Percentiles rank a stretch among this genome's conserved stretches.
These are phyloP conservation scores for Aporophyla lueneburgensis DNA, from an alignment of 2,888 invertebrate genomes.

Conservation along the genomic window DNA sequence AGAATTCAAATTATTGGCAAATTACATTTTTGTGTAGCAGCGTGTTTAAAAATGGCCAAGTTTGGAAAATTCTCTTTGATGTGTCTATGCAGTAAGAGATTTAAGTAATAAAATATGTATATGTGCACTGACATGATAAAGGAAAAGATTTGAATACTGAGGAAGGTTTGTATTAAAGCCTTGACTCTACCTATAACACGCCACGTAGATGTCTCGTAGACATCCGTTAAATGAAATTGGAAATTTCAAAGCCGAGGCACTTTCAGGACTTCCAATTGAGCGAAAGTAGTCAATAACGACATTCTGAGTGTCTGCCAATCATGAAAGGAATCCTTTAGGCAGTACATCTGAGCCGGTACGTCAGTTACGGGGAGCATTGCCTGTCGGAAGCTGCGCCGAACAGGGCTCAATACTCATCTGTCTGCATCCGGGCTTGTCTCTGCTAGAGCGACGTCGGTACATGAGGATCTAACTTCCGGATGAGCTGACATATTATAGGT, in stretches of 20 bases:
- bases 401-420: slow-evolving; percentile 67
- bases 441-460: slow-evolving; percentile 25
- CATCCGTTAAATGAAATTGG: slow-evolving; percentile 11
- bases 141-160: too few species aligned
- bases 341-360: slow-evolving; percentile 44
- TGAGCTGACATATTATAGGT: slow-evolving; percentile 7
- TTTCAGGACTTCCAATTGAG: slow-evolving; percentile 9
- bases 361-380: slow-evolving; percentile 56
- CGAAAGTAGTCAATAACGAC: background rate
- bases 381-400: slow-evolving; percentile 66
- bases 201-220: background rate
- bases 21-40: too few species aligned
- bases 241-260: slow-evolving; percentile 8
- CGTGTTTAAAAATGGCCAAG: too few species aligned
- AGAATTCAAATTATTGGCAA: too few species aligned
- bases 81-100: too few species aligned
- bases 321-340: slow-evolving; percentile 29
- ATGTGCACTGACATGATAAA: too few species aligned
- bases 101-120: background rate
- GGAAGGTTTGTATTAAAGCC: background rate
- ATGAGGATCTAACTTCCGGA: slow-evolving; percentile 30
- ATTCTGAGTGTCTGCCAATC: background rate
- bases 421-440: slow-evolving; percentile 63
- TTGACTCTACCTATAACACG: background rate
- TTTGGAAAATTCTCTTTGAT: too few species aligned